These are phyloP conservation scores for Pteruthius melanotis DNA, from an alignment of 2,113 vertebrate species.

Conservation along the genomic window DNA sequence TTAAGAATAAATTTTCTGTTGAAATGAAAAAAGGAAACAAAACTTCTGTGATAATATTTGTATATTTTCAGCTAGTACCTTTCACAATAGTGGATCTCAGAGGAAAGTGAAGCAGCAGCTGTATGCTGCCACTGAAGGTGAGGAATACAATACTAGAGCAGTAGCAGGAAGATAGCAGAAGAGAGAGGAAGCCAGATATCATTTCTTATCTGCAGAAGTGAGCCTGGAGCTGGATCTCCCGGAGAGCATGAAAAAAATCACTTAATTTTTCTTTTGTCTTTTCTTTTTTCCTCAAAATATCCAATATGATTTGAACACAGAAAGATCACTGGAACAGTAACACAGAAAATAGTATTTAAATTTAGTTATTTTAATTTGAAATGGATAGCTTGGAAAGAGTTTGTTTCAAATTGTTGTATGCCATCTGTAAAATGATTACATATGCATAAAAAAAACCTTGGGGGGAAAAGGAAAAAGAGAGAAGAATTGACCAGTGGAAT, in stretches of 20 bases:
- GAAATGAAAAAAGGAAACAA: background rate
- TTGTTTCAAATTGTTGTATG: background rate
- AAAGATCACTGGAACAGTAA: background rate
- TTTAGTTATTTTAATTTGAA: background rate
- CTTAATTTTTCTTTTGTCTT: background rate
- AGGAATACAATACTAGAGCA: background rate
- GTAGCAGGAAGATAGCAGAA: background rate
- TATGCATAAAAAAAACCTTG: background rate
- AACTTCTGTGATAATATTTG: background rate
- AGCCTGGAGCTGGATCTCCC: background rate
- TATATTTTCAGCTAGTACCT: background rate
- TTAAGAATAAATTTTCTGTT: background rate
- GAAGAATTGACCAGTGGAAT: slow-evolving; percentile 33
- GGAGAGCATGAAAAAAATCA: background rate
- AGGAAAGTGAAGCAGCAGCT: background rate
- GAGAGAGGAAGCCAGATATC: background rate
- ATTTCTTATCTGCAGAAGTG: background rate
- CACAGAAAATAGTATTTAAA: background rate
- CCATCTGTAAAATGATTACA: slow-evolving; percentile 9
- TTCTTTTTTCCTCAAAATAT: background rate
- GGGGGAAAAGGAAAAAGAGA: background rate
- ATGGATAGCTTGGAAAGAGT: background rate
- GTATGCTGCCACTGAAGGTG: background rate
- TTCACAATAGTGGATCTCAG: background rate
- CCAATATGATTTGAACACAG: background rate